phyloP scores from a whole-genome alignment of 1,140 invertebrate species.

The Nasonia longicornis region DNA sequence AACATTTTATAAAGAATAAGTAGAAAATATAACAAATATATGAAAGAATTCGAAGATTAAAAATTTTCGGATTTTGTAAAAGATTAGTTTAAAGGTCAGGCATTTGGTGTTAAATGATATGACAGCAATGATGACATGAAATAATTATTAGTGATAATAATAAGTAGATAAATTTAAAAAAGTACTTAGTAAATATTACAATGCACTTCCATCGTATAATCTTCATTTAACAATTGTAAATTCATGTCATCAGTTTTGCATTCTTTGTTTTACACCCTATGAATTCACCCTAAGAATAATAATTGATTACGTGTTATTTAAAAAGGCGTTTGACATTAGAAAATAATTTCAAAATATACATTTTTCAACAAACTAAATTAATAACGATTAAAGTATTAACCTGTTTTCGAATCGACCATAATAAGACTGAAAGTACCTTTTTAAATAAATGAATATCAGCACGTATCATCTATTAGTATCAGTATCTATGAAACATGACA shows the following conservation, averaged over 20 bases:
- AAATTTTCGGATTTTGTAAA: not conserved
- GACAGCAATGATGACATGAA: not conserved
- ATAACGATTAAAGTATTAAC: not conserved
- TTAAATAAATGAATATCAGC: conserved; percentile 35
- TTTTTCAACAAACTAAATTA: not conserved
- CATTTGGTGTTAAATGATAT: not conserved
- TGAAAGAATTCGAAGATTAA: conserved; percentile 3
- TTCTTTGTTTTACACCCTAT: not conserved
- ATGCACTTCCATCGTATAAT: not conserved
- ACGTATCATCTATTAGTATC: not conserved
- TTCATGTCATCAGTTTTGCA: not conserved
- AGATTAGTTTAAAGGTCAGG: conserved; percentile 9
- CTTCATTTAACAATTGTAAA: not conserved
- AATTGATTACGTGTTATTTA: not conserved
- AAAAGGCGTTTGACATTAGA: not conserved
- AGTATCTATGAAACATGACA: conserved; percentile 22
- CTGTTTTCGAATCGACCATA: not conserved
- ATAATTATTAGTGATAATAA: conserved; percentile 18
- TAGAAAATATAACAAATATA: not conserved
- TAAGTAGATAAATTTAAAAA: not conserved
- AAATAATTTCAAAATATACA: conserved; percentile 2
- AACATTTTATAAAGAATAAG: conserved; percentile 19
- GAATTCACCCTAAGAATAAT: not conserved
- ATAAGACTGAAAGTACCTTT: conserved; percentile 37
- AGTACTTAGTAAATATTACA: conserved; percentile 15